Evolutionary conservation across 2,888 invertebrate genomes (phyloP), one percentile per base, ranked within the genome.

Genomic region (Macaria liturata): DNA sequence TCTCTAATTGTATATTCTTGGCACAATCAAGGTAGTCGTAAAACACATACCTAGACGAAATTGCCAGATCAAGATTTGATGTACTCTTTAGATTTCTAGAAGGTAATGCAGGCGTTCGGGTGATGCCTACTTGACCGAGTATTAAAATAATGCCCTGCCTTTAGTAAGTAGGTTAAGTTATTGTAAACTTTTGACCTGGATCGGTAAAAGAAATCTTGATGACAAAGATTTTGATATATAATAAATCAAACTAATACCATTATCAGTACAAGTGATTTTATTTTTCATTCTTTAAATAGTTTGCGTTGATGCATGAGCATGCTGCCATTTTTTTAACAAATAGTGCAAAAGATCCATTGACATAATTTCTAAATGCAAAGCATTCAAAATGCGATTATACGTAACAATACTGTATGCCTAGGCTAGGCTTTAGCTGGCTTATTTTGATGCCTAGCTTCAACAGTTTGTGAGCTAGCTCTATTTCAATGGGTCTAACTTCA

Each of bases 91-190:
- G 0, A 32, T 4, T 32, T 32, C 3, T 52, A 46, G 20, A 32
- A 9, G 3, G 5, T 31, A 43, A 39, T 57, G 47, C 47, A 51
- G 51, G 51, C 57, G 44, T 57, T 48, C 49, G 20, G 48, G 30
- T 52, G 57, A 57, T 57, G 57, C 51, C 57, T 51, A 57, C 57
- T 57, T 57, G 51, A 57, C 57, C 57, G 51, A 39, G 52, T 57
- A 52, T 57, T 52, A 43, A 51, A 57, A 57, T 57, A 52, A 57
- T 52, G 34, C 32, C 40, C 31, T 31, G 46, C 45, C 45, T 51
- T 51, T 46, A 51, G 37, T 45, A 51, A 34, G 44, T 45, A 44
- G 51, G 51, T 45, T 51, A 51, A 51, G 45, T 30, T 45, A 51
- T 51, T 51, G 37, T 45, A 39, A 45, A 20, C 9, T 45, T 45